Base-by-base conservation (phyloP, 1,140 invertebrate species). In the Globodera ellingtonae region DNA sequence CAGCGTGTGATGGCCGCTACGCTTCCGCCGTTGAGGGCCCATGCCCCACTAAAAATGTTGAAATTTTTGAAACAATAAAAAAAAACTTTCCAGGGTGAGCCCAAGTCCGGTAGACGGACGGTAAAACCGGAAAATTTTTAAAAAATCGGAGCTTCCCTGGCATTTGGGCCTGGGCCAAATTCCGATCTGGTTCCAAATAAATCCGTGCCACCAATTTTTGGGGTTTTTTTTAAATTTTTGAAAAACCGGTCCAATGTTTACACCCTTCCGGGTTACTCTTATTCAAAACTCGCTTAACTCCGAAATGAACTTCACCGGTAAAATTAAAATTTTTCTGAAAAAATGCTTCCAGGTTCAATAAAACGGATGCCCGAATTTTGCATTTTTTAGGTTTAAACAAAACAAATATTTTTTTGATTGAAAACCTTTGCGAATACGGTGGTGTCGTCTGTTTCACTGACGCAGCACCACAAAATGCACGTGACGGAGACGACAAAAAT, bases 401-500 rank as follows among this genome's bases (percentile, higher is more conserved):
- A 50, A 9, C 74, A 72, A 72, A 52, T 52, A 0, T 52, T 52
- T 1, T 52, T 52, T 52, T 6, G 15, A 7, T 35, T 52, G 4
- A 7, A 2, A 18, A 89, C 86, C 79, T 88, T 87, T 56, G 86
- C 82, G 73, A 87, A 87, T 24, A 89, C 87, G 52, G 87, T 88
- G 21, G 50, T 35, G 71, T 84, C 84, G 72, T 88, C 86, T 24
- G 86, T 81, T 48, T 88, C 87, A 7, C 79, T 79, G 10, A 88
- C 86, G 66, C 86, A 88, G 72, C 86, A 88, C 87, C 87, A 88
- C 44, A 88, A 84, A 77, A 88, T 88, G 81, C 86, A 88, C 6
- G 86, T 88, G n/a, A 88, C 84, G 62, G 86, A 88, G 69, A 88
- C 86, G 46, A 87, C 83, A 72, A 88, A 88, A 46, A 84, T 81